phyloP scores from a whole-genome alignment of 2,888 invertebrate genomes.

The Tubulanus polymorphus region DNA sequence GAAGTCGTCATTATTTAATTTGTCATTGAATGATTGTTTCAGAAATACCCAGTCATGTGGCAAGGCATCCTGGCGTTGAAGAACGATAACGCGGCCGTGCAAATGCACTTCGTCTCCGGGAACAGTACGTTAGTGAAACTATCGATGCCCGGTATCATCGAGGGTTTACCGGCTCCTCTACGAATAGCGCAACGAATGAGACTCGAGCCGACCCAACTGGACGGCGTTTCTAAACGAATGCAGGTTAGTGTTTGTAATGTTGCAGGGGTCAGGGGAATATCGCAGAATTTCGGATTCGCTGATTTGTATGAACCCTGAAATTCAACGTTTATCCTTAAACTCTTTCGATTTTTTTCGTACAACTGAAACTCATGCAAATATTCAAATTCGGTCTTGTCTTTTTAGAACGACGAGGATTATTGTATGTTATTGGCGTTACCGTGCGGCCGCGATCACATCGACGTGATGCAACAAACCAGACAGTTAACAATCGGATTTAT shows the following conservation, averaged over 20 bases:
- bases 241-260: conserved; percentile 58
- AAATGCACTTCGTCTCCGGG: conserved; percentile 98
- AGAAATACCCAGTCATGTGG: conserved; percentile 97
- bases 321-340: too few relatives aligned
- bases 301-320: too few relatives aligned
- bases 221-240: conserved; percentile 94
- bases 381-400: conserved; percentile 19
- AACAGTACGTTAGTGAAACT: conserved; percentile 83
- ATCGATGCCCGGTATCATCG: conserved; percentile 65
- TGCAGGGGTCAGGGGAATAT: too few relatives aligned
- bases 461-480: conserved; percentile 82
- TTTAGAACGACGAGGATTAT: conserved; percentile 88
- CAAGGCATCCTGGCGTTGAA: conserved; percentile 91
- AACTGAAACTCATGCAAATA: too few relatives aligned
- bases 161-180: conserved; percentile 55
- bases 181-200: conserved; percentile 97
- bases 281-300: too few relatives aligned
- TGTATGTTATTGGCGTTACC: conserved; percentile 93
- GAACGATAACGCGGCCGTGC: conserved; percentile 94
- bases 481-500: conserved; percentile 88
- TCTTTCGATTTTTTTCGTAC: too few relatives aligned
- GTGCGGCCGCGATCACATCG: conserved; percentile 90
- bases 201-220: conserved; percentile 89
- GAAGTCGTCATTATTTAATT: too few relatives aligned
- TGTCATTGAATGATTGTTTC: too few relatives aligned